These are phyloP conservation scores for Fopius arisanus DNA, from an alignment of 1,140 invertebrate species.

Conservation along the genomic window DNA sequence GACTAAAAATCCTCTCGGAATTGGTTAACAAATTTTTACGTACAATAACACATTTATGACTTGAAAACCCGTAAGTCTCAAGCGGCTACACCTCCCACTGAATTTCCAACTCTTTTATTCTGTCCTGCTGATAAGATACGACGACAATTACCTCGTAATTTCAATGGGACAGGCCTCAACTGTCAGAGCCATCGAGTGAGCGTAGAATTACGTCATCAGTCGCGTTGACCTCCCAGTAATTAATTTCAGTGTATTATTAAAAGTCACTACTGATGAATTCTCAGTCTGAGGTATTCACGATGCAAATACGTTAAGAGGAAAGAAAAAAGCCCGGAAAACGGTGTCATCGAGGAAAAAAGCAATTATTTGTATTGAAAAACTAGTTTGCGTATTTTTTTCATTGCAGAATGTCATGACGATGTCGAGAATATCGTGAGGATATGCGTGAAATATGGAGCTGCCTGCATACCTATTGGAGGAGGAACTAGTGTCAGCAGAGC, in stretches of 20 bases:
- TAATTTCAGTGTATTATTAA: not conserved
- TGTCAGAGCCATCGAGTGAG: not conserved
- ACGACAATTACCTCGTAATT: not conserved
- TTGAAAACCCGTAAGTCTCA: too few relatives aligned
- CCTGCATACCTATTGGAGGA: slow-evolving; percentile 94
- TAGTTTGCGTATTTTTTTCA: not conserved
- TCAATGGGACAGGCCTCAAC: not conserved
- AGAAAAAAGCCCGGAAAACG: not conserved
- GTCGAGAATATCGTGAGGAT: slow-evolving; percentile 83
- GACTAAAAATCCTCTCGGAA: too few relatives aligned
- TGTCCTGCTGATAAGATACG: not conserved
- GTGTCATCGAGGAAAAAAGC: not conserved
- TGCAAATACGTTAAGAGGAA: not conserved
- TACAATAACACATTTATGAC: too few relatives aligned
- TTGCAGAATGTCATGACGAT: slow-evolving; percentile 76
- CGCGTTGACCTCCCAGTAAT: not conserved
- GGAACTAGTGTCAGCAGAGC: slow-evolving; percentile 96
- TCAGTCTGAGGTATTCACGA: not conserved
- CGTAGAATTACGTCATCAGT: not conserved
- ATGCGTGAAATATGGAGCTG: slow-evolving; percentile 80
- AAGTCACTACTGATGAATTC: not conserved
- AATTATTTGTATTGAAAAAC: not conserved
- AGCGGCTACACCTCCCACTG: too few relatives aligned
- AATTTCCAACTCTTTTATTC: not conserved
- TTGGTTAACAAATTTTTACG: too few relatives aligned